phyloP scores from a whole-genome alignment of 2,888 invertebrate species.

The Ormyrus nitidulus region DNA sequence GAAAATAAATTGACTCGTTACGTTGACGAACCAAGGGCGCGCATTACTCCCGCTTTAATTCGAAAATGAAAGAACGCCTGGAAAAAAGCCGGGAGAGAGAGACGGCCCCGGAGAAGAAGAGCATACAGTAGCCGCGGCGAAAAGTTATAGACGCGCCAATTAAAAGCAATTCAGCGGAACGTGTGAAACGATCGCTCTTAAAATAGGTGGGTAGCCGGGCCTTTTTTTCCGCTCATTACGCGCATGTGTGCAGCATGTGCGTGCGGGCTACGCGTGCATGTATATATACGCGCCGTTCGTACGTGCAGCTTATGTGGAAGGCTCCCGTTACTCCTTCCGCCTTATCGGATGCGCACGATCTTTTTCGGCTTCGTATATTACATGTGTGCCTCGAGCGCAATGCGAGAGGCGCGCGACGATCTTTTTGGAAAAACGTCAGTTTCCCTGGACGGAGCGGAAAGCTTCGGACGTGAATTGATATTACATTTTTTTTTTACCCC shows the following conservation, averaged over 20 bases:
- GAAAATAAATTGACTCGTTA: too few relatives aligned
- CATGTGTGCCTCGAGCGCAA: too few relatives aligned
- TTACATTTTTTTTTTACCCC: too few relatives aligned
- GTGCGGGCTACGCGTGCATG: background rate
- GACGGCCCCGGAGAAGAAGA: too few relatives aligned
- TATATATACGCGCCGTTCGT: conserved; percentile 25
- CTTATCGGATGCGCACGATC: conserved; percentile 50
- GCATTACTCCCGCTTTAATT: too few relatives aligned
- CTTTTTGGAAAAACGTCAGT: conserved; percentile 5
- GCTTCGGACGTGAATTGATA: too few relatives aligned
- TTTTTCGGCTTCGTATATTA: conserved; percentile 41
- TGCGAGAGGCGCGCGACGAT: background rate
- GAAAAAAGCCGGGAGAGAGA: too few relatives aligned
- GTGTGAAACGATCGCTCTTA: conserved; percentile 32
- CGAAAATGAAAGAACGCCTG: too few relatives aligned
- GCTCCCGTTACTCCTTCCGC: conserved; percentile 52
- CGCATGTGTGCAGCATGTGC: conserved; percentile 44
- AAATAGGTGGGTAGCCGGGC: conserved; percentile 32
- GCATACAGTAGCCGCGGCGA: too few relatives aligned
- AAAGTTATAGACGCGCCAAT: too few relatives aligned
- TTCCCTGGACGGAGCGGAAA: background rate
- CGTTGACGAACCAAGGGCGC: too few relatives aligned
- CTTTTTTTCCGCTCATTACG: background rate
- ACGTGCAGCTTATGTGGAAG: conserved; percentile 28
- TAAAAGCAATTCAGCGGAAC: conserved; percentile 22